Base-by-base conservation (phyloP, 2,113 vertebrate species). In the Scartelaos histophorus region DNA sequence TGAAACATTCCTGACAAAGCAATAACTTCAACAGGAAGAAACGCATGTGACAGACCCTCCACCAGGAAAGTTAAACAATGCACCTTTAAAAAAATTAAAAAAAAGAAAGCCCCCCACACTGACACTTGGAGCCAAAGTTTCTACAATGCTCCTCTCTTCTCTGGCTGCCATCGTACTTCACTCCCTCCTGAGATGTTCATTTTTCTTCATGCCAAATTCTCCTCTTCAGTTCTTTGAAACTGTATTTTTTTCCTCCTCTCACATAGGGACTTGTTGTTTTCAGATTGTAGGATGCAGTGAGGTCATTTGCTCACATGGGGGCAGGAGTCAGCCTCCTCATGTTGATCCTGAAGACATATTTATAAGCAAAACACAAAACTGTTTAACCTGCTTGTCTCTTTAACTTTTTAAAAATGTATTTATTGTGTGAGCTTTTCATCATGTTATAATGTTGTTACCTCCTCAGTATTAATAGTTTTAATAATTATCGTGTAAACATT, bases 71-170 rank as follows among this genome's bases (percentile, higher is more conserved):
- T 29, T 29, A 29, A 2, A 29, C 29, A 29, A 29, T 29, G 29
- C 29, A 29, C 4, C 29, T 29, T 29, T 29, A n/a, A n/a, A n/a
- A n/a, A n/a, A n/a, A n/a, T 29, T 29, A 29, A 29, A 4, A n/a
- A n/a, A n/a, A n/a, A n/a, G n/a, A n/a, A n/a, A n/a, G n/a, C n/a
- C 66, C 38, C 71, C 43, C 78, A 35, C 76, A 58, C 34, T 46
- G 9, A 64, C 15, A 9, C 66, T 75, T 43, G n/a, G 67, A 66
- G 81, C 84, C 82, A 82, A 13, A 71, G 9, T 10, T 58, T 70
- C 5, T 54, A 90, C 84, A 90, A 77, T 79, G 29, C 29, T 66
- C 69, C 35, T 25, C 73, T 80, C 71, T 75, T 74, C 84, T 84
- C 75, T 68, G 21, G 56, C 13, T 13, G 56, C 56, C 3, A 12